Conservation (phyloP, 2,888 invertebrate genomes). For the Melikaiella ostensackeni region DNA sequence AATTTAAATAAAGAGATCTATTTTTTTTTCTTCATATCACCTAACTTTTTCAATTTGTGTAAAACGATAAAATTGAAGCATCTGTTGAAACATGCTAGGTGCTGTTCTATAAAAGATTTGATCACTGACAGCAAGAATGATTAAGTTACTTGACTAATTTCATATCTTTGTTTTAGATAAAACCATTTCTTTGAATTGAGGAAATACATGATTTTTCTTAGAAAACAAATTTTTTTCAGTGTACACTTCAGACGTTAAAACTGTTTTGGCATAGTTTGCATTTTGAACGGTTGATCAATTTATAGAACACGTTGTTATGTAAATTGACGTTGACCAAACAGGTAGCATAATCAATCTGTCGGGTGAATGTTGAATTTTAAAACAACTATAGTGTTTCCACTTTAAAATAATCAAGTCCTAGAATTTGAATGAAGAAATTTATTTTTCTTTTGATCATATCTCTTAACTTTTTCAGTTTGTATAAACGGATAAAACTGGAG, state of each 20-base stretch:
- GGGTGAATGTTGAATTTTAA: neutral
- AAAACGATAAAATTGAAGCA: neutral
- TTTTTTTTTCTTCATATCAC: neutral
- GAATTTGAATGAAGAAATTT: neutral
- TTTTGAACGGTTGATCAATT: conserved; percentile 21
- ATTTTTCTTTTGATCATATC: neutral
- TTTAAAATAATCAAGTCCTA: neutral
- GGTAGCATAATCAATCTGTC: conserved; percentile 11
- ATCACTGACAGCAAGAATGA: no score
- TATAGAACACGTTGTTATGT: neutral
- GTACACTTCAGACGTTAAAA: neutral
- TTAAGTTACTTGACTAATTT: no score
- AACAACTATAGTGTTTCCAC: neutral
- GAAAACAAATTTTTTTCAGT: no score
- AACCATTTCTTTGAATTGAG: no score
- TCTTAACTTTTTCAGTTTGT: neutral
- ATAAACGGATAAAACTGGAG: neutral
- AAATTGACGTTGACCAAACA: neutral
- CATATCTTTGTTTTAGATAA: no score
- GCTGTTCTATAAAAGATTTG: conserved; percentile 10
- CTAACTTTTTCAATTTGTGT: neutral
- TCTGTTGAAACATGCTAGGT: neutral
- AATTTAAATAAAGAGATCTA: neutral
- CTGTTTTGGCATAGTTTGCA: conserved; percentile 19
- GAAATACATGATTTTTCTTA: no score